Percentiles rank a stretch among this genome's conserved stretches.
Conservation (phyloP, 2,888 invertebrate genomes). For the Ophion costatus region DNA sequence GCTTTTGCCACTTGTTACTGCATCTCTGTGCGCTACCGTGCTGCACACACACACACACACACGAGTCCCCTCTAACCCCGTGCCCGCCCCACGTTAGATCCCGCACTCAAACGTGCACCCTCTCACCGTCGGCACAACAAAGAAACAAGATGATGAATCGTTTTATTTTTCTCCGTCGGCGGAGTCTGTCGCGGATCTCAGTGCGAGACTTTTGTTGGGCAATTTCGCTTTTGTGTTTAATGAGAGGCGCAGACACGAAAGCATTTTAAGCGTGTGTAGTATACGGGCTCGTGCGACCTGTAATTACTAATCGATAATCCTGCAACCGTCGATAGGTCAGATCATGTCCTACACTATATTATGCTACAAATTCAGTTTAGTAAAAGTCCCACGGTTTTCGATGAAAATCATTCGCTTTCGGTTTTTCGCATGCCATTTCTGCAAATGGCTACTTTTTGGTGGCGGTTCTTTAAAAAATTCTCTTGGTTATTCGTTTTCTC, state of each 20-base stretch:
- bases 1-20: slow-evolving; percentile 60
- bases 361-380: no score
- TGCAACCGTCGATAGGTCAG: no score
- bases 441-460: no score
- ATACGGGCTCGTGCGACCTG: no score
- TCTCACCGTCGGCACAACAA: slow-evolving; percentile 38
- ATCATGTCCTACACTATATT: no score
- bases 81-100: neutral
- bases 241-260: slow-evolving; percentile 35
- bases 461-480: no score
- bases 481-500: no score
- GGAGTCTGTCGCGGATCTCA: neutral
- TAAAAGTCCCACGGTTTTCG: no score
- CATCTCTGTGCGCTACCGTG: slow-evolving; percentile 44
- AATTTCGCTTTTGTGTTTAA: slow-evolving; percentile 50
- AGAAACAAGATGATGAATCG: slow-evolving; percentile 44
- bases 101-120: neutral
- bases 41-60: no score
- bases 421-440: no score
- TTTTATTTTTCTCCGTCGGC: slow-evolving; percentile 34
- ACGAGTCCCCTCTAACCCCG: neutral
- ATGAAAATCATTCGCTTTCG: no score
- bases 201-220: slow-evolving; percentile 52
- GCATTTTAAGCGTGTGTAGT: neutral
- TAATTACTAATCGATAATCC: no score